Evolutionary conservation across 2,797 vertebrate species (phyloP).

Genomic region (Coilia nasus): DNA sequence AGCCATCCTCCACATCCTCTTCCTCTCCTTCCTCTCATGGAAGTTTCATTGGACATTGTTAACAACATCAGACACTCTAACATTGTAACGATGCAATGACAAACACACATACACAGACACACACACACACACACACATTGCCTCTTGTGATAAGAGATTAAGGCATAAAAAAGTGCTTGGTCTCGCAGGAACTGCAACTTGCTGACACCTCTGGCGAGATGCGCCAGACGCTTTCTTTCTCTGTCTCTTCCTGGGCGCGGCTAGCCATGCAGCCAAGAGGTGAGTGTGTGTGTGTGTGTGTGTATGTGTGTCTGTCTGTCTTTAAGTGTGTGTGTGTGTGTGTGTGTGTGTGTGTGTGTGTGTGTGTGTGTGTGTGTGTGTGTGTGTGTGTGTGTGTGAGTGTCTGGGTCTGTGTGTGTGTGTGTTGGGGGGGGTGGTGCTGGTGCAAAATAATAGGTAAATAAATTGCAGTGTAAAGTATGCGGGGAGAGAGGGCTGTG

Average conservation of each 20-base stretch:
- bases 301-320: conserved; percentile 21
- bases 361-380: conserved; percentile 1
- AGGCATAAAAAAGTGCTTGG: conserved; percentile 47
- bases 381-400: conserved; percentile 5
- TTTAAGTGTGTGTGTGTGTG: conserved; percentile 20
- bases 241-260: too few relatives aligned
- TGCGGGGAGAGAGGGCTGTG: background rate
- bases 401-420: conserved; percentile 18
- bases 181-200: conserved; percentile 43
- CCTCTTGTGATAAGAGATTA: conserved; percentile 46
- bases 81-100: background rate
- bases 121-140: background rate
- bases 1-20: background rate
- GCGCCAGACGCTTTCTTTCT: background rate
- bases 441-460: conserved; percentile 48
- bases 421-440: background rate
- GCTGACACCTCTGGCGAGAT: conserved; percentile 45
- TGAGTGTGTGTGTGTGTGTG: background rate
- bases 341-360: background rate
- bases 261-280: too few relatives aligned
- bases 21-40: background rate
- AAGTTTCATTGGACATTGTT: background rate
- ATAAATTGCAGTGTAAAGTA: conserved; percentile 49
- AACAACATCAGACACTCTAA: conserved; percentile 23
- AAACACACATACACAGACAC: background rate